Percentiles rank a stretch among this genome's conserved stretches.
These are phyloP conservation scores for Acholoe squamosa DNA, from an alignment of 2,888 invertebrate genomes.

Conservation along the genomic window DNA sequence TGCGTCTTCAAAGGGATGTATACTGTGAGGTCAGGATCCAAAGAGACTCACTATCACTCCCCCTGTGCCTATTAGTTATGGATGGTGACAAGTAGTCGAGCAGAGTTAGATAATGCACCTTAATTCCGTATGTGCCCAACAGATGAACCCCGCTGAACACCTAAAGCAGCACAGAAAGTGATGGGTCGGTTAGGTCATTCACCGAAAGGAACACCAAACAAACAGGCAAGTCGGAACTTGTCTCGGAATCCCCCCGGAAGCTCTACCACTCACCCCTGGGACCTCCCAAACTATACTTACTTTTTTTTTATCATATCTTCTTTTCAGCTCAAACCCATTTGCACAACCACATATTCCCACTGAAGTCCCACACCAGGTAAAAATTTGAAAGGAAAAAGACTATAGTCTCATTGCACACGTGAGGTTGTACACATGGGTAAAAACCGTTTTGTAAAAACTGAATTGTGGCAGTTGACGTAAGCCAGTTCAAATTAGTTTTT, in stretches of 20 bases:
- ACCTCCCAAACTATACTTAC: not conserved
- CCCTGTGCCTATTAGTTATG: not conserved
- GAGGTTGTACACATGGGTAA: not conserved
- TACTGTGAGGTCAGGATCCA: conserved; percentile 12
- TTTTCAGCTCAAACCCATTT: not conserved
- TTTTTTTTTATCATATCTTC: not conserved
- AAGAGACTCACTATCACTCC: not conserved
- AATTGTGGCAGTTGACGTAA: not conserved
- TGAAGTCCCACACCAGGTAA: not conserved
- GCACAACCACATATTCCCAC: not conserved
- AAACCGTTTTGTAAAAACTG: not conserved
- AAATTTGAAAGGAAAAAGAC: not conserved
- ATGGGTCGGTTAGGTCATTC: conserved; percentile 28
- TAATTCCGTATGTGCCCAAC: not conserved
- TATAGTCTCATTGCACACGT: not conserved
- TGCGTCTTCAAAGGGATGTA: not conserved
- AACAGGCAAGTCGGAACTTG: conserved; percentile 33
- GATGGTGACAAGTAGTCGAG: not conserved
- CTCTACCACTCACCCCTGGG: not conserved
- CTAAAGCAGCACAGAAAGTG: not conserved
- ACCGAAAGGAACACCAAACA: not conserved
- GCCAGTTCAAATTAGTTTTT: not conserved
- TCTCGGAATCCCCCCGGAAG: conserved; percentile 6
- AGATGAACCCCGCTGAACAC: not conserved
- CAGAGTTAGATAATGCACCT: conserved; percentile 8